Evolutionary conservation across 2,797 vertebrate genomes (phyloP), one percentile per base, ranked within the genome.

Genomic region (Oceanodroma leucorhoa): DNA sequence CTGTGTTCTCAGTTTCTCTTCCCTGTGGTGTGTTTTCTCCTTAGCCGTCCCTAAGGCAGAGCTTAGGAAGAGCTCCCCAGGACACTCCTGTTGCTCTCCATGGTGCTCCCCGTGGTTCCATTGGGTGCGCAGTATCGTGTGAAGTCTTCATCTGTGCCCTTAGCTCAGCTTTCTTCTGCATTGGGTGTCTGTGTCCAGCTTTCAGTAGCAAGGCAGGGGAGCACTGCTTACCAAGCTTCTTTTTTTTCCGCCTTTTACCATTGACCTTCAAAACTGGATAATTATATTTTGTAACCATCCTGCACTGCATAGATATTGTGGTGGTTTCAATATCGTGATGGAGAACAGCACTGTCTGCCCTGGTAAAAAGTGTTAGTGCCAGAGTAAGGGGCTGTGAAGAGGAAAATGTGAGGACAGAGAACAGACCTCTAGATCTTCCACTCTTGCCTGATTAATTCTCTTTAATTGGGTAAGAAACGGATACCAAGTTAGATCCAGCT

Each of bases 171-270:
- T 34, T 27, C 41, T 57, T 45, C 36, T 62, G 27, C 10, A 2
- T 5, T 27, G 45, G 30, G n/a, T 58, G 40, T 53, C 51, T 58
- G 30, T 23, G 67, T 36, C 30, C 54, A 24, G 14, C 67, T 61
- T 60, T 61, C 0, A 3, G 46, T 12, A 43, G 54, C 1, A 0
- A 46, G 10, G 26, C 53, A 45, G 43, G 51, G 57, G 16, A 55
- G 19, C 0, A 1, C 57, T 65, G 26, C n/a, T 46, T 40, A 23
- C 45, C 53, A 14, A 5, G 16, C 5, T 40, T 9, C 18, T 50
- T 16, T 26, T 19, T 27, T 9, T 0, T 0, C 1, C 0, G 0
- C 1, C 21, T 51, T 87, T 21, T 40, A 18, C 20, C 12, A 7
- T 13, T 45, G n/a, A 10, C 43, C 12, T 50, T 88, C 26, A 60